Base-by-base conservation (phyloP, 1,140 invertebrate genomes). In the Lutraria rhynchaena region DNA sequence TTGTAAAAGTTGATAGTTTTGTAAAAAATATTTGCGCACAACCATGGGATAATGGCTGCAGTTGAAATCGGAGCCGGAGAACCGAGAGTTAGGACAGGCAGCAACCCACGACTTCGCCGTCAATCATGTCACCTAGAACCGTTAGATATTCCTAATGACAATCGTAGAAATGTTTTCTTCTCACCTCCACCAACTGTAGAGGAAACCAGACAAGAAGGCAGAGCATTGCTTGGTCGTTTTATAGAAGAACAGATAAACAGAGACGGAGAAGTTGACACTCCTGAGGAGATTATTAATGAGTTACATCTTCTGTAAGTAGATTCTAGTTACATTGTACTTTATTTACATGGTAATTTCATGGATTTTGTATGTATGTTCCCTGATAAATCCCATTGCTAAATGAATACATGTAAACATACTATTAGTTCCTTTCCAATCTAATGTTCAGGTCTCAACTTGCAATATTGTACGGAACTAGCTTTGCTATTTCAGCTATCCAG, bases 111-210 rank as follows among this genome's bases (percentile, higher is more conserved):
- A 11, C 51, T 57, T 1, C 3, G 69, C 7, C 17, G 51, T 35
- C 35, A 17, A 3, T 71, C 69, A 1, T 17, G 31, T 17, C 69
- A 71, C 51, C 24, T 71, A 7, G 1, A 27, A 0, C 35, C 17
- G 4, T 37, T 71, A 27, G 53, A 71, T 3, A 57, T 71, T 51
- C 69, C 49, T 15, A 57, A 71, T 57, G 69, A 71, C 69, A 71
- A 71, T 51, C 27, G 37, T 27, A 71, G 31, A 41, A 71, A 71
- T 71, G 29, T 46, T 55, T 71, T 71, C 17, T 71, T 71, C 31
- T 1, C 22, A 15, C 3, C n/a, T 13, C 24, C 41, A 22, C 19
- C 53, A 1, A 71, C 46, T 7, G 35, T 4, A 3, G 69, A 71
- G 24, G 69, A 71, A 19, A 71, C 69, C 1, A 5, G 19, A 15